A percentile compares a stretch with the other conserved stretches of the same genome.
These are phyloP conservation scores for Thamnophis sirtalis DNA, from an alignment of 2,113 vertebrate genomes.

Conservation along the genomic window DNA sequence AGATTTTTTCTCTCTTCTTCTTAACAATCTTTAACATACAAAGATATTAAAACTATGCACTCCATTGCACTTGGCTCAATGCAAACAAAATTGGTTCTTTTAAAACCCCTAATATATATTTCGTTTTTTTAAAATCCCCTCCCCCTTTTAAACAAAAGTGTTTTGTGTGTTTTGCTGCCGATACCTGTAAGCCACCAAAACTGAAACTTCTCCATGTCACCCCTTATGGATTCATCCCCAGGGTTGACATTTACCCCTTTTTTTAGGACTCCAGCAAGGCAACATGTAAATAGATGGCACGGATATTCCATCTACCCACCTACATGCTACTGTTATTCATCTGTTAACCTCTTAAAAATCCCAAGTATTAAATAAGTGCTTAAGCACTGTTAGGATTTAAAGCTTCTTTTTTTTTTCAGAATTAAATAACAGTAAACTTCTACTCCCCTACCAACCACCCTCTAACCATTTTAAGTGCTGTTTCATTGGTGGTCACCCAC, in stretches of 20 bases:
- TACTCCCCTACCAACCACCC: not conserved
- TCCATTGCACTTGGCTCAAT: constrained; percentile 88
- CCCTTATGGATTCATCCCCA: not conserved
- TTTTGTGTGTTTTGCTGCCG: constrained; percentile 6
- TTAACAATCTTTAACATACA: constrained; percentile 83
- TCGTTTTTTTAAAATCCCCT: constrained; percentile 16
- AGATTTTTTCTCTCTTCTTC: constrained; percentile 68
- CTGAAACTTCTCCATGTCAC: not conserved
- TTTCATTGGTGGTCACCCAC: not conserved
- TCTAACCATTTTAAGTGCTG: constrained; percentile 1
- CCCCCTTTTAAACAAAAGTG: constrained; percentile 8
- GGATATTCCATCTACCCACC: not conserved
- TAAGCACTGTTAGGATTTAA: not conserved
- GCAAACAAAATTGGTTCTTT: constrained; percentile 56
- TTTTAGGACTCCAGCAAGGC: not conserved
- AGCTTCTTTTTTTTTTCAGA: not conserved
- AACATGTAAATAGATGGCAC: not conserved
- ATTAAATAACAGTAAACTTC: not conserved
- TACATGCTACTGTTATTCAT: not conserved
- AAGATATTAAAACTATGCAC: constrained; percentile 82
- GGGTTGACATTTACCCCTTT: not conserved
- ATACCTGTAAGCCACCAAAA: constrained; percentile 9
- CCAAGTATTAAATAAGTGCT: not conserved
- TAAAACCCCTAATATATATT: constrained; percentile 31
- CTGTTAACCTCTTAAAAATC: not conserved